Conservation (phyloP, 1,140 invertebrate species). For the Oncopeltus fasciatus region DNA sequence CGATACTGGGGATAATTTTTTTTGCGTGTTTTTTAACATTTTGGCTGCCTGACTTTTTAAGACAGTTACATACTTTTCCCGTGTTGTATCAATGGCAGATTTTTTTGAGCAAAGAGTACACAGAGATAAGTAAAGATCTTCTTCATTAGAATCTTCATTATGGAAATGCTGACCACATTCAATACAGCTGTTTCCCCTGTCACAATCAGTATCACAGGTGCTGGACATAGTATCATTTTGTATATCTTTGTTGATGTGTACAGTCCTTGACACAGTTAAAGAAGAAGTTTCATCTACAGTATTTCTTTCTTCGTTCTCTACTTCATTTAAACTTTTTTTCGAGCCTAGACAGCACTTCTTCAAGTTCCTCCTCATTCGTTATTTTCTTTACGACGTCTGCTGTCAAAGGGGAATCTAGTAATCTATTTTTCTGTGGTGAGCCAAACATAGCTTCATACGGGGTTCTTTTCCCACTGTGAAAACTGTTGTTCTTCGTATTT, state of each 20-base stretch:
- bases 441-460: constrained; percentile 27
- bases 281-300: not conserved
- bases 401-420: not conserved
- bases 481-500: constrained; percentile 26
- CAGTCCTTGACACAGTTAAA: not conserved
- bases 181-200: too few species aligned
- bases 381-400: not conserved
- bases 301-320: not conserved
- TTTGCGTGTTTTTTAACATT: not conserved
- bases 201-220: too few species aligned
- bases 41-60: not conserved
- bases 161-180: not conserved
- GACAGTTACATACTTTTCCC: not conserved
- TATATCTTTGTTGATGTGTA: not conserved
- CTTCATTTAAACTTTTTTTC: not conserved
- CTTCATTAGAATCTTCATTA: too few species aligned
- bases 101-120: not conserved
- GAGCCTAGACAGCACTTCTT: not conserved
- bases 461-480: constrained; percentile 24
- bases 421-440: constrained; percentile 10
- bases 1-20: not conserved
- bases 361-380: not conserved
- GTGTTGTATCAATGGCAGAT: not conserved
- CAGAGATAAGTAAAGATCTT: not conserved
- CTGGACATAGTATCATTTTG: not conserved